phyloP scores from a whole-genome alignment of 2,888 invertebrate genomes.

The Machimus rusticus region DNA sequence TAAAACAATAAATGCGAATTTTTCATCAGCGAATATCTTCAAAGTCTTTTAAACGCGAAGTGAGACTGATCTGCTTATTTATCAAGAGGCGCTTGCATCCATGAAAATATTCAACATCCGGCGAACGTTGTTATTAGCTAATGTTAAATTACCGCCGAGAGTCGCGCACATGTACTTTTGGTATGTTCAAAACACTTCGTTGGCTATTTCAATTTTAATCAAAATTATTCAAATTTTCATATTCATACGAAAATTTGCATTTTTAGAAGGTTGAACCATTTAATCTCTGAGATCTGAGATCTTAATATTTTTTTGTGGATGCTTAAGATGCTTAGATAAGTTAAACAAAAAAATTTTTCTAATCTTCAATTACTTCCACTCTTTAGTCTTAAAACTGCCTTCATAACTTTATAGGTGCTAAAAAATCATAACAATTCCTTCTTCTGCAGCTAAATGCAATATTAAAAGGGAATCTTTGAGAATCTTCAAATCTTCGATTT shows the following conservation, averaged over 20 bases:
- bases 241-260: not conserved
- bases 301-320: not conserved
- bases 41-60: not conserved
- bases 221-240: not conserved
- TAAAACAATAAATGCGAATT: not conserved
- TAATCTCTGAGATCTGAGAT: not conserved
- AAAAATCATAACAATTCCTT: no score
- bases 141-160: not conserved
- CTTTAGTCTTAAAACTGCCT: no score
- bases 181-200: not conserved
- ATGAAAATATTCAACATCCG: not conserved
- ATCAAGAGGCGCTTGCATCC: not conserved
- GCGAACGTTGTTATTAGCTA: not conserved
- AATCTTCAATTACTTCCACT: no score
- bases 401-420: no score
- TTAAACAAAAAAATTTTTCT: no score
- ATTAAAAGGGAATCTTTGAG: no score
- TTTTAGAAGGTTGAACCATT: not conserved
- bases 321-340: not conserved
- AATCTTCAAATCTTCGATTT: no score
- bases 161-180: not conserved
- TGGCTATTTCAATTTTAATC: not conserved
- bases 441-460: no score
- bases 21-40: not conserved
- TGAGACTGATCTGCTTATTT: not conserved